Conservation (phyloP, 2,113 vertebrate species). For the Corydoras maculifer region DNA sequence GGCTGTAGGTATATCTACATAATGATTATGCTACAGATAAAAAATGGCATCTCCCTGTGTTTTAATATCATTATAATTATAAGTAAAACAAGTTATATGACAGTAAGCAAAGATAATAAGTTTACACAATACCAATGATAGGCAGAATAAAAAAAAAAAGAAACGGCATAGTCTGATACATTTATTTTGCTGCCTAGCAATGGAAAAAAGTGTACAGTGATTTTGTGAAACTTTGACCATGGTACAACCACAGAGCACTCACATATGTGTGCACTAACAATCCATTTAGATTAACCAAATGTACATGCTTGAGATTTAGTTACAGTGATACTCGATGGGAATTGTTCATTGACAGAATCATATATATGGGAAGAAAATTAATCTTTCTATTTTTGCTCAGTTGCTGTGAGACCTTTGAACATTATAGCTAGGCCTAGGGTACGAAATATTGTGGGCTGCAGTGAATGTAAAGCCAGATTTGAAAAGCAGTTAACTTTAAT, state of each 20-base stretch:
- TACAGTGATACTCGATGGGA: slow-evolving; percentile 3
- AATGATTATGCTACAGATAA: too few species aligned
- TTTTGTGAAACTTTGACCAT: too few species aligned
- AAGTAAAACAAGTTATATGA: too few species aligned
- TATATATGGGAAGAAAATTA: slow-evolving; percentile 13
- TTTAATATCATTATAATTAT: too few species aligned
- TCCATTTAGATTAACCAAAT: slow-evolving; percentile 27
- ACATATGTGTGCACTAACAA: background rate
- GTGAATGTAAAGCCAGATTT: slow-evolving; percentile 29
- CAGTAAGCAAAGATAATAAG: too few species aligned
- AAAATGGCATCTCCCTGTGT: too few species aligned
- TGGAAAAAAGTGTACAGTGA: background rate
- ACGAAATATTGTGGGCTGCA: slow-evolving; percentile 26
- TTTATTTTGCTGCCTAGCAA: slow-evolving; percentile 22
- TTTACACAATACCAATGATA: too few species aligned
- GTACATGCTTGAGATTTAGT: slow-evolving; percentile 19
- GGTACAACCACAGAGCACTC: background rate
- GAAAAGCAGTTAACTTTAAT: slow-evolving; percentile 49
- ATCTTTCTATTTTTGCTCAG: slow-evolving; percentile 18
- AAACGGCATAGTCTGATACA: too few species aligned
- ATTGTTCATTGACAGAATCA: slow-evolving; percentile 30
- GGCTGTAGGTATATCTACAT: too few species aligned
- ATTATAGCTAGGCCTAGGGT: background rate
- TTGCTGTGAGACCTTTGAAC: slow-evolving; percentile 15
- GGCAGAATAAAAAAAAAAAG: too few species aligned